Conservation (phyloP, 2,797 vertebrate genomes). For the Platyrinchus mystaceus region DNA sequence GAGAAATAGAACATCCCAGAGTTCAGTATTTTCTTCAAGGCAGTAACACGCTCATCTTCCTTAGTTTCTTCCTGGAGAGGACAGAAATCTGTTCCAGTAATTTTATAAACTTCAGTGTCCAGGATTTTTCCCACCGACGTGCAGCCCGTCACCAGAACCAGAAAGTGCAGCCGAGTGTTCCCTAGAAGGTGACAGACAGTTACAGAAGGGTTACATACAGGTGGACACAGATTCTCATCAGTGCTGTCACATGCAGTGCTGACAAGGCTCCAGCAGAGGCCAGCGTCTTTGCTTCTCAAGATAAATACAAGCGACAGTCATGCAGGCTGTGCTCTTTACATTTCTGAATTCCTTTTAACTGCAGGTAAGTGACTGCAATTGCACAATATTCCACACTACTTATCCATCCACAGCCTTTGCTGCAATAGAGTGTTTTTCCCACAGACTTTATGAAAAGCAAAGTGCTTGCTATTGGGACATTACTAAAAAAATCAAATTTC, state of each 20-base stretch:
- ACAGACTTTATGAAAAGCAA: neutral
- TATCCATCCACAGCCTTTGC: neutral
- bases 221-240: neutral
- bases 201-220: constrained; percentile 43
- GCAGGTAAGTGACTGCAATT: neutral
- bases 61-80: constrained; percentile 79
- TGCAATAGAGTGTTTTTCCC: neutral
- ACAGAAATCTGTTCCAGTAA: constrained; percentile 79
- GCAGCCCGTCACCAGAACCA: constrained; percentile 82
- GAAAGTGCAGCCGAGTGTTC: constrained; percentile 71
- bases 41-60: constrained; percentile 75
- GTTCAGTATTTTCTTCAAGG: constrained; percentile 77
- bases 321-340: rapidly evolving
- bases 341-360: neutral
- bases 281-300: neutral
- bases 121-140: constrained; percentile 78
- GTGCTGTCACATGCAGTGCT: neutral
- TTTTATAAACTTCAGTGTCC: constrained; percentile 81
- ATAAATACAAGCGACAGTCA: neutral
- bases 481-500: neutral
- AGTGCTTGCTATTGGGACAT: neutral
- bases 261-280: neutral
- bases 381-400: neutral
- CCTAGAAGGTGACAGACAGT: constrained; percentile 69
- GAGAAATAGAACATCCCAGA: constrained; percentile 82